Percentiles rank a stretch among this genome's conserved stretches.
These are phyloP conservation scores for Psilopogon haemacephalus DNA, from an alignment of 2,113 vertebrate genomes.

Conservation along the genomic window DNA sequence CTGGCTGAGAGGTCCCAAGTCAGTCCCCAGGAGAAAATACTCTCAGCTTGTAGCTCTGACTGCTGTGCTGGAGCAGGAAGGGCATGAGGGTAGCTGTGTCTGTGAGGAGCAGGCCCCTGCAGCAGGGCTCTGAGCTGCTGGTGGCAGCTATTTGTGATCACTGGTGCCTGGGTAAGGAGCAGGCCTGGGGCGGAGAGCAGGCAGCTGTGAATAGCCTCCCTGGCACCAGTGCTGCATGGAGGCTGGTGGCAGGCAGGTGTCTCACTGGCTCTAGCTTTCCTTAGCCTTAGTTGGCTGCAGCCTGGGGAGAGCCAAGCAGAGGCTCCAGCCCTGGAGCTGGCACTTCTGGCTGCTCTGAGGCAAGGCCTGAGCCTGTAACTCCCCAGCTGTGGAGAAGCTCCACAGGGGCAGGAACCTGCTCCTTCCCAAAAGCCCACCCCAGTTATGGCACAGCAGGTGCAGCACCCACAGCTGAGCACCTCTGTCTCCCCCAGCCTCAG, in stretches of 20 bases:
- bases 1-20: background rate
- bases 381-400: background rate
- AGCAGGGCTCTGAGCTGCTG: background rate
- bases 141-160: background rate
- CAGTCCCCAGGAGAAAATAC: rapidly evolving
- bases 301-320: background rate
- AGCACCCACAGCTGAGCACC: background rate
- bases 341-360: background rate
- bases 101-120: no score
- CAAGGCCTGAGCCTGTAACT: background rate
- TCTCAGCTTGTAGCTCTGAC: background rate
- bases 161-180: background rate
- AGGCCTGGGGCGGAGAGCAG: rapidly evolving
- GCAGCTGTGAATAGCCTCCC: background rate
- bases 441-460: rapidly evolving
- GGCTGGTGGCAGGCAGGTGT: rapidly evolving
- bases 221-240: rapidly evolving
- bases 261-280: background rate
- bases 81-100: background rate
- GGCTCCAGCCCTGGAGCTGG: background rate
- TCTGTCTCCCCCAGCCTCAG: background rate
- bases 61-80: background rate
- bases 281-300: background rate
- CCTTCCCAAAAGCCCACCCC: background rate
- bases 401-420: rapidly evolving